Evolutionary conservation across 2,888 invertebrate genomes (phyloP).

Genomic region (Acrobeloides nanus): DNA sequence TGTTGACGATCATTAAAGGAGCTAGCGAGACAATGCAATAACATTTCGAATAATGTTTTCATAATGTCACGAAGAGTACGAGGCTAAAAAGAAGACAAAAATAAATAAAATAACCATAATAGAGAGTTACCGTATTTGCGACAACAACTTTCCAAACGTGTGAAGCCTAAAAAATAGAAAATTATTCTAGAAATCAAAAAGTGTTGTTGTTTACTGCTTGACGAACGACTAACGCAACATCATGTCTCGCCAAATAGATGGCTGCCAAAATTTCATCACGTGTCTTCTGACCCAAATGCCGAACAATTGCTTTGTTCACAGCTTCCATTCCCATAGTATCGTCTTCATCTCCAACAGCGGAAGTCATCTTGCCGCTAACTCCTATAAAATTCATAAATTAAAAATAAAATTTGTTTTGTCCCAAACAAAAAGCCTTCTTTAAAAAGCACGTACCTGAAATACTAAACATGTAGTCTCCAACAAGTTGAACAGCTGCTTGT

Average conservation of each 20-base stretch:
- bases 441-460: constrained; percentile 68
- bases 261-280: constrained; percentile 86
- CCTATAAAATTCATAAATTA: constrained; percentile 67
- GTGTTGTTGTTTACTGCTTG: too few species aligned
- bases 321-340: constrained; percentile 98
- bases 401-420: background rate
- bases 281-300: constrained; percentile 77
- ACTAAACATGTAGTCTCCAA: constrained; percentile 88
- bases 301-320: constrained; percentile 81
- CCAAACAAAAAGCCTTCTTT: constrained; percentile 6
- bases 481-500: constrained; percentile 79
- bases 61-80: too few species aligned
- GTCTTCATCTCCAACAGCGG: constrained; percentile 93
- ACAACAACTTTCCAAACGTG: constrained; percentile 99
- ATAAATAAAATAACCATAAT: too few species aligned
- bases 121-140: too few species aligned
- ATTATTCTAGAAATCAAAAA: too few species aligned
- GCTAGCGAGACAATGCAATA: constrained; percentile 56
- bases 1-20: constrained; percentile 30
- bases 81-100: too few species aligned
- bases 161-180: too few species aligned
- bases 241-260: constrained; percentile 74
- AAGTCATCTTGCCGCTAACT: constrained; percentile 97
- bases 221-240: constrained; percentile 76
- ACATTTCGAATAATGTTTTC: constrained; percentile 80